Evolutionary conservation across 2,888 invertebrate species (phyloP), one percentile per base, ranked within the genome.

Genomic region (Caenorhabditis doughertyi): DNA sequence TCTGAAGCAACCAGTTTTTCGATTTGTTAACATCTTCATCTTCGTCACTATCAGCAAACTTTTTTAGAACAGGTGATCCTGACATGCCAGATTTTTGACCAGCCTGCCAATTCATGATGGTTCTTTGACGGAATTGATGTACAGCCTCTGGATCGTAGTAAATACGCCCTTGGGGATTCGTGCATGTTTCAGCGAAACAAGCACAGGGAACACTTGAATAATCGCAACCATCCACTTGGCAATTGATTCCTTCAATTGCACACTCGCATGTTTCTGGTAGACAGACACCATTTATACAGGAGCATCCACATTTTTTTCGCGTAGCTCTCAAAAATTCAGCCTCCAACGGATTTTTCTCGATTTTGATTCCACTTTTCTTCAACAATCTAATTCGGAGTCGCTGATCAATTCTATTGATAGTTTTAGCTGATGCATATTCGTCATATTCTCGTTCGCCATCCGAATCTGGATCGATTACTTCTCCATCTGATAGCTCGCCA

Each of bases 191-290:
- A 7, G 27, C 39, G 5, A 35, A 49, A 25, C 83, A 83, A 1
- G 21, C 2, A 49, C 85, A 85, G 7, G 85, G 85, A 39, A 51
- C 27, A 9, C 49, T 73, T 35, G 64, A 49, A 18, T 51, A 21
- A 0, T 53, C 42, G 1, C 53, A 65, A 4, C 62, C 76, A 42
- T 79, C 79, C 7, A 79, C 77, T 60, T 87, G 87, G 42, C 87
- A 87, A 18, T 74, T 60, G 8, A 87, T 83, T 9, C 84, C 85
- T 3, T 73, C 65, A 5, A 55, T 13, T 4, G 62, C 56, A 60
- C 87, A 87, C 68, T 85, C 72, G 64, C 87, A 87, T 5, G 80
- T 85, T 11, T 82, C 77, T 27, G 87, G 85, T 7, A 68, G 39
- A 23, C 87, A 87, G 0, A 79, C 62, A 21, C 87, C 87, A 5